These are phyloP conservation scores for Synchiropus splendidus DNA, from an alignment of 2,113 vertebrate genomes.

Conservation along the genomic window DNA sequence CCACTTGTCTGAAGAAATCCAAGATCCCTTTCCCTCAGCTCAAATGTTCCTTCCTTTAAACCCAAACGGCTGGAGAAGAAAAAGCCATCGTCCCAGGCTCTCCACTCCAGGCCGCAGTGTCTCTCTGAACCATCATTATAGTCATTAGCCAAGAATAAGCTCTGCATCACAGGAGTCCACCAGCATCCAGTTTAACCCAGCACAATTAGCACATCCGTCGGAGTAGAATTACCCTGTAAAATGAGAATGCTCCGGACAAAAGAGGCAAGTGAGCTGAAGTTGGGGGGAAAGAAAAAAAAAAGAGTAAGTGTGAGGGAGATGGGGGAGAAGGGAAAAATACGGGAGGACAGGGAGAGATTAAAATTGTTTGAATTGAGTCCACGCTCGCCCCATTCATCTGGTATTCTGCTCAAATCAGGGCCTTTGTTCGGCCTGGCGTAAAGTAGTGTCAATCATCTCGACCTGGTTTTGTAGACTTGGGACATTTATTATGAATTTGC, in stretches of 20 bases:
- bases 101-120: slow-evolving; percentile 37
- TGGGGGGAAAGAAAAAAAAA: slow-evolving; percentile 34
- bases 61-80: slow-evolving; percentile 9
- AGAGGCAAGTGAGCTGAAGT: slow-evolving; percentile 50
- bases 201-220: slow-evolving; percentile 69
- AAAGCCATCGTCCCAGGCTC: slow-evolving; percentile 19
- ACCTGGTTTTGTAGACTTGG: slow-evolving; percentile 64
- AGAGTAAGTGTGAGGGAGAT: slow-evolving; percentile 53
- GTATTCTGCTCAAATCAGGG: slow-evolving; percentile 74
- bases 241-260: slow-evolving; percentile 61
- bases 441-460: slow-evolving; percentile 79
- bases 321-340: slow-evolving; percentile 46
- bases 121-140: slow-evolving; percentile 53
- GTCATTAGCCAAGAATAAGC: slow-evolving; percentile 63
- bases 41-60: slow-evolving; percentile 6
- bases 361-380: slow-evolving; percentile 77
- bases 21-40: neutral
- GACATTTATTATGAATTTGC: slow-evolving; percentile 78
- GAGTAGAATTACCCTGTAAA: slow-evolving; percentile 70
- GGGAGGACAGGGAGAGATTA: slow-evolving; percentile 65
- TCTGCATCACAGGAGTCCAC: slow-evolving; percentile 60
- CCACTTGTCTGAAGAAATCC: neutral
- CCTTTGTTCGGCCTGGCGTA: slow-evolving; percentile 69
- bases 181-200: slow-evolving; percentile 63
- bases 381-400: slow-evolving; percentile 68